These are phyloP conservation scores for Denticeps clupeoides DNA, from an alignment of 2,797 vertebrate genomes.

Conservation along the genomic window DNA sequence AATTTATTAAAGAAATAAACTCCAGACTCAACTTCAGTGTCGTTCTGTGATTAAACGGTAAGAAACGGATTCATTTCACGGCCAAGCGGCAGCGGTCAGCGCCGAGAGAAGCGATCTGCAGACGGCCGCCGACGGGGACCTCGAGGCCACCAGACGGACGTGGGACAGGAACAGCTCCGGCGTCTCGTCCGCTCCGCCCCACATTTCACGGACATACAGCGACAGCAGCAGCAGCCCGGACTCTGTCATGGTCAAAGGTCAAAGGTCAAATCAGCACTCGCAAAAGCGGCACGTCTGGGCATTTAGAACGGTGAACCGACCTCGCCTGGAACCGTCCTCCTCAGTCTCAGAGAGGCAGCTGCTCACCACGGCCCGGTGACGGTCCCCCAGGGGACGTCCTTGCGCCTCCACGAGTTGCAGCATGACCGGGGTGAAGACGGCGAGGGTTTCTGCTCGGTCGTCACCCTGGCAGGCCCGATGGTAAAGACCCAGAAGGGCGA, in stretches of 20 bases:
- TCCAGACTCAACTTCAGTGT: too few relatives aligned
- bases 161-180: slow-evolving; percentile 53
- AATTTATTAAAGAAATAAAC: too few relatives aligned
- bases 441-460: slow-evolving; percentile 30
- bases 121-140: slow-evolving; percentile 33
- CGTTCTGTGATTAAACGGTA: too few relatives aligned
- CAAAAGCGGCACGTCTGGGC: too few relatives aligned
- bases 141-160: slow-evolving; percentile 38
- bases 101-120: slow-evolving; percentile 42
- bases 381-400: slow-evolving; percentile 19
- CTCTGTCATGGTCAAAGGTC: slow-evolving; percentile 36
- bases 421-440: slow-evolving; percentile 64
- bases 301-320: too few relatives aligned
- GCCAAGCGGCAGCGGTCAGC: too few relatives aligned
- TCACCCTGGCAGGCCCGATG: slow-evolving; percentile 40
- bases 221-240: slow-evolving; percentile 49
- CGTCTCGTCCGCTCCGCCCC: slow-evolving; percentile 48
- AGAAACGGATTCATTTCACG: too few relatives aligned
- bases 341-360: slow-evolving; percentile 26
- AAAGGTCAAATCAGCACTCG: too few relatives aligned
- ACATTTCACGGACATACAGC: slow-evolving; percentile 53
- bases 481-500: slow-evolving; percentile 67
- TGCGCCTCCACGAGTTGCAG: slow-evolving; percentile 54
- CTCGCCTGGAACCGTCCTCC: slow-evolving; percentile 43
- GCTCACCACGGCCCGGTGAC: slow-evolving; percentile 39